Evolutionary conservation across 1,140 invertebrate species (phyloP).

Genomic region (Mercenaria mercenaria): DNA sequence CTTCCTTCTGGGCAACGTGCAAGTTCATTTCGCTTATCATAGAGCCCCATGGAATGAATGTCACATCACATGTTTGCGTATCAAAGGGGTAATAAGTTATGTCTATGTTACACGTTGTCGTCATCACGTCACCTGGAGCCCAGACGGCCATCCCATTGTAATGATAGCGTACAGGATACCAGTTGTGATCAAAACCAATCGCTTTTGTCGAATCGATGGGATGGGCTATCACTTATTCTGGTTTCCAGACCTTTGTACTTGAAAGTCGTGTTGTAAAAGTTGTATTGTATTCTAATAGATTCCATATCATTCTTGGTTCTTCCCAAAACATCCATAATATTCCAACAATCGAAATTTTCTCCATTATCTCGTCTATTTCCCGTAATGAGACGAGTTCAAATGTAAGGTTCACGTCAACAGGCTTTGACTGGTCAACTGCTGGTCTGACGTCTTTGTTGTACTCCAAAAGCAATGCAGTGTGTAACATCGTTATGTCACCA

Average conservation of each 20-base stretch:
- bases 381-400: conserved; percentile 50
- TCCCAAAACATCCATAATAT: conserved; percentile 42
- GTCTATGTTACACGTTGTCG: conserved; percentile 95
- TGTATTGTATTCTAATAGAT: conserved; percentile 30
- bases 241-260: conserved; percentile 60
- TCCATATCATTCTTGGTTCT: conserved; percentile 56
- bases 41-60: not conserved
- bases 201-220: conserved; percentile 32
- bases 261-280: not conserved
- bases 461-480: not conserved
- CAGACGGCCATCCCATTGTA: conserved; percentile 40
- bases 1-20: conserved; percentile 70
- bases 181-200: conserved; percentile 36
- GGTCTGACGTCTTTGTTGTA: conserved; percentile 62
- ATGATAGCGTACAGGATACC: not conserved
- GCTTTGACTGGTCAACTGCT: conserved; percentile 1
- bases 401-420: conserved; percentile 32
- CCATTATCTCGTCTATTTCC: conserved; percentile 54
- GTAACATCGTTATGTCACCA: not conserved
- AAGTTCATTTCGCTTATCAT: not conserved
- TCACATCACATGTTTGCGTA: conserved; percentile 89
- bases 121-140: conserved; percentile 54
- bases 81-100: conserved; percentile 91
- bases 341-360: conserved; percentile 48
- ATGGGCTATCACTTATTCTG: conserved; percentile 48